A percentile compares a stretch with the other conserved stretches of the same genome.
Conservation (phyloP, 2,888 invertebrate genomes). For the Onthophagus sagittarius region DNA sequence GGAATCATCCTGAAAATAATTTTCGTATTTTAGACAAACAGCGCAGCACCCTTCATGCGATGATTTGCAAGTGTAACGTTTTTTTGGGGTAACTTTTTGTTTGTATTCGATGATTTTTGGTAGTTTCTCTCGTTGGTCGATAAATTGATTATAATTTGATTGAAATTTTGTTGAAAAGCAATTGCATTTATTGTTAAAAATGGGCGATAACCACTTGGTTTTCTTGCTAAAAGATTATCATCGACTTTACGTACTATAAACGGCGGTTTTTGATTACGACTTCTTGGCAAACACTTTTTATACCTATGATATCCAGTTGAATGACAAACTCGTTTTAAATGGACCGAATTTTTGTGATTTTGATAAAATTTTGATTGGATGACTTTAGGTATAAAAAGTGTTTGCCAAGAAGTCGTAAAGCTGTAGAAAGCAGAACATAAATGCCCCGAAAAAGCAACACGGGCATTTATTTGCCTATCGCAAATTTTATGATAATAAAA, state of each 20-base stretch:
- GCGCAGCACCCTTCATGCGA: constrained; percentile 29
- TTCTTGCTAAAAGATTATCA: constrained; percentile 28
- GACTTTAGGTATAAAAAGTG: constrained; percentile 40
- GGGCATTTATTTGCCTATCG: no score
- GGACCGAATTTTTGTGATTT: constrained; percentile 30
- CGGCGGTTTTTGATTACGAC: constrained; percentile 21
- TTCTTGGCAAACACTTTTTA: constrained; percentile 17
- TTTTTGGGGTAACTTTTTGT: constrained; percentile 13
- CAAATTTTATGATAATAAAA: no score
- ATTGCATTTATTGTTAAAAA: constrained; percentile 18
- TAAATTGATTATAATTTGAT: no score
- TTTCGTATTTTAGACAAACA: constrained; percentile 34
- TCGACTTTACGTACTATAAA: constrained; percentile 30
- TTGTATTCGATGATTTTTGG: constrained; percentile 4
- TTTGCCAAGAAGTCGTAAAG: constrained; percentile 11
- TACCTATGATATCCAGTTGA: constrained; percentile 50
- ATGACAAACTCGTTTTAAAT: constrained; percentile 55
- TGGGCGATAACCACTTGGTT: constrained; percentile 27
- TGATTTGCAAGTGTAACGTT: constrained; percentile 22
- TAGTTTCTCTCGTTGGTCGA: neutral
- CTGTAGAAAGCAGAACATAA: no score
- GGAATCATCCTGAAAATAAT: constrained; percentile 30
- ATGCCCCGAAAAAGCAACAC: no score
- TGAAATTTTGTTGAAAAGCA: neutral
- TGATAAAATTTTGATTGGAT: constrained; percentile 40